phyloP scores from a whole-genome alignment of 2,113 vertebrate species.

The Meriones unguiculatus region DNA sequence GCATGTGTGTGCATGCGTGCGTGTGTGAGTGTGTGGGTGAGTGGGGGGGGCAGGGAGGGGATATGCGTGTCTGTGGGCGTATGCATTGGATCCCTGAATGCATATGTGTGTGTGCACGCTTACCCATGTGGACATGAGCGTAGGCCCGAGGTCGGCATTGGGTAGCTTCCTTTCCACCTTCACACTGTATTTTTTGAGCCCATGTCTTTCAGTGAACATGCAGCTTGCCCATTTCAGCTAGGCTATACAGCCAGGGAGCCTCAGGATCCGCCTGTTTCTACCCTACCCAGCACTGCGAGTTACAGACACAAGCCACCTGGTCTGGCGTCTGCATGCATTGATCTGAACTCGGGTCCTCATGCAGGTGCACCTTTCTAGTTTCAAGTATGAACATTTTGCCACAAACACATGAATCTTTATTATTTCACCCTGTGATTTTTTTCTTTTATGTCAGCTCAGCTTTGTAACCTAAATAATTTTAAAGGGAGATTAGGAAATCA shows the following conservation, averaged over 20 bases:
- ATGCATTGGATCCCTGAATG: background rate
- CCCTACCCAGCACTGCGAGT: background rate
- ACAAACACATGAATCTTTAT: background rate
- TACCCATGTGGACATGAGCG: background rate
- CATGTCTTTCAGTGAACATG: background rate
- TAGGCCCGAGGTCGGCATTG: too few species aligned
- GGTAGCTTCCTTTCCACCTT: background rate
- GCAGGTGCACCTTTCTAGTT: background rate
- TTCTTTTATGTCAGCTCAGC: background rate
- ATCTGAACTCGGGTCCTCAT: background rate
- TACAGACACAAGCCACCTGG: background rate
- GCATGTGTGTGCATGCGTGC: background rate
- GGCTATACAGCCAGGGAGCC: too few species aligned
- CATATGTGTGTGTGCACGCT: background rate
- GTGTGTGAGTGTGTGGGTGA: background rate
- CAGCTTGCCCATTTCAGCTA: background rate
- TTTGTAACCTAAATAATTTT: conserved; percentile 32
- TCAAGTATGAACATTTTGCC: background rate
- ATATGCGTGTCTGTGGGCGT: too few species aligned
- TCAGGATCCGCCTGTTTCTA: background rate
- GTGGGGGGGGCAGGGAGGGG: too few species aligned
- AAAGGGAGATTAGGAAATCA: background rate
- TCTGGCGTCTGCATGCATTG: background rate
- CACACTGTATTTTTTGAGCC: background rate
- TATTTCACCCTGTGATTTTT: background rate